Percentiles rank a stretch among this genome's conserved stretches.
Evolutionary conservation across 37 sponge, comb jelly and placozoan genomes (phyloP).

Genomic region (Chondrilla cf. caribensis): DNA sequence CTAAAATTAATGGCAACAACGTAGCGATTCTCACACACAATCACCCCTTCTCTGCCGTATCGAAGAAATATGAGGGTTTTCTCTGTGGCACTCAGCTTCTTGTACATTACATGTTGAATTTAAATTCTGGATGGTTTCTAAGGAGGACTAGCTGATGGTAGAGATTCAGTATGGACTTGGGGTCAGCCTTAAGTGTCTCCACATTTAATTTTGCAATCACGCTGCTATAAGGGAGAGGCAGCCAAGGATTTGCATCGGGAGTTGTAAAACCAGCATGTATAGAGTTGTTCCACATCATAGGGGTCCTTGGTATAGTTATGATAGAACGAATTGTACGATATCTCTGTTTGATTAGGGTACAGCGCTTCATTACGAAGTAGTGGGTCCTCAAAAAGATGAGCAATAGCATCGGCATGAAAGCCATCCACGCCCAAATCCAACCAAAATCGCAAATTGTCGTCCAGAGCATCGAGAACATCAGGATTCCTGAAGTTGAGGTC

Average conservation of each 20-base stretch:
- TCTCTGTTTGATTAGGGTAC: constrained; percentile 19
- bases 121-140: no score
- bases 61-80: no score
- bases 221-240: no score
- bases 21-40: no score
- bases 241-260: not conserved
- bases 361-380: constrained; percentile 46
- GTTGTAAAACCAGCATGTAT: constrained; percentile 73
- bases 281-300: constrained; percentile 80
- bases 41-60: no score
- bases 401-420: constrained; percentile 77
- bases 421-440: constrained; percentile 85
- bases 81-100: no score
- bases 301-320: constrained; percentile 71
- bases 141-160: no score
- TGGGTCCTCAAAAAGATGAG: constrained; percentile 70
- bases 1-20: no score
- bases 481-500: constrained; percentile 79
- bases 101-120: no score
- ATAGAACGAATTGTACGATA: constrained; percentile 41
- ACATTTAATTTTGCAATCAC: no score
- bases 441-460: constrained; percentile 73
- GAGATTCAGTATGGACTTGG: no score
- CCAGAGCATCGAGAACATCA: constrained; percentile 60
- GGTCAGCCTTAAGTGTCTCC: no score